These are phyloP conservation scores for Etheostoma spectabile DNA, from an alignment of 2,113 vertebrate genomes.

Conservation along the genomic window DNA sequence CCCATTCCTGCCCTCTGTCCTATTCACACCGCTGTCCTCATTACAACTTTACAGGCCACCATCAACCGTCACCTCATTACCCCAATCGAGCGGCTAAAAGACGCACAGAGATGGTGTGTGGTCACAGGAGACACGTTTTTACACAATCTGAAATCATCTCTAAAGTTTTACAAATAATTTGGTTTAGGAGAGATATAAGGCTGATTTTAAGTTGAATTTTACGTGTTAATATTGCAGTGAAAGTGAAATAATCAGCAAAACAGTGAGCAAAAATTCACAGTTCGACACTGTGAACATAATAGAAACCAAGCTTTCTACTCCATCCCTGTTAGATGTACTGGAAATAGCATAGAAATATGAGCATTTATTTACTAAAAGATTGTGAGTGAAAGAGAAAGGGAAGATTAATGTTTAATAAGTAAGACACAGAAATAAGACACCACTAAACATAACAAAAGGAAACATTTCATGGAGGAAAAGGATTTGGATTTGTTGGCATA, in stretches of 20 bases:
- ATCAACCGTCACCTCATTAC: constrained; percentile 72
- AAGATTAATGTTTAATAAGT: neutral
- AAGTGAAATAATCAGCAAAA: neutral
- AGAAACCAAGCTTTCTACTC: neutral
- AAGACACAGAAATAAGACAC: too few species aligned
- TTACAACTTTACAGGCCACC: constrained; percentile 79
- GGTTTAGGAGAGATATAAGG: neutral
- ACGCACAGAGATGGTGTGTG: constrained; percentile 44
- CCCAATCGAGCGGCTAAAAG: constrained; percentile 30
- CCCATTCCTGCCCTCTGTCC: constrained; percentile 72
- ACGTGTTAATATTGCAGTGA: neutral
- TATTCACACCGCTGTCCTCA: constrained; percentile 69
- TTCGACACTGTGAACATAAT: too few species aligned
- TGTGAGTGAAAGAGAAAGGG: neutral
- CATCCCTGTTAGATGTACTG: neutral
- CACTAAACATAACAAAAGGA: neutral
- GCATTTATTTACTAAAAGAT: neutral
- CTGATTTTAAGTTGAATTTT: neutral
- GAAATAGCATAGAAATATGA: too few species aligned
- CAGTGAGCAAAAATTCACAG: neutral
- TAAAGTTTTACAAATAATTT: constrained; percentile 4
- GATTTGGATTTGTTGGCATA: neutral
- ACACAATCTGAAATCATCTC: constrained; percentile 23
- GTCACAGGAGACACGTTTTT: constrained; percentile 35
- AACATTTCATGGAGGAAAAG: neutral